Conservation (phyloP, 2,888 invertebrate genomes). For the Elaeidobius kamerunicus region DNA sequence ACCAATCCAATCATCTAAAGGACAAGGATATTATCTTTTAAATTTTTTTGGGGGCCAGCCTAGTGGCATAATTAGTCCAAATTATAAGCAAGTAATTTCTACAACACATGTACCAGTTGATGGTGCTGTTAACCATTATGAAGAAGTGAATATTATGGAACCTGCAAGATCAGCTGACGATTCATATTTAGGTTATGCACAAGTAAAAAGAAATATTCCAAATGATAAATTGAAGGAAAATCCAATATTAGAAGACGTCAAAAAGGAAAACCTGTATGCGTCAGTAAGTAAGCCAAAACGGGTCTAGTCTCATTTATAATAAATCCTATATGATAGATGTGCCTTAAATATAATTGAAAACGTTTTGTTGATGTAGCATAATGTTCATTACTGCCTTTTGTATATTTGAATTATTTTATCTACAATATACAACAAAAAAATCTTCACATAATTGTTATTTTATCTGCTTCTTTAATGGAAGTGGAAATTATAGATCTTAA, state of each 20-base stretch:
- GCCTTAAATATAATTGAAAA: slow-evolving; percentile 12
- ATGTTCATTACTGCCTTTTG: too few species aligned
- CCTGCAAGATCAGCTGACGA: slow-evolving; percentile 74
- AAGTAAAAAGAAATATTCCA: slow-evolving; percentile 64
- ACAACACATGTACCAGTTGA: slow-evolving; percentile 31
- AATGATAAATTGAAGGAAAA: slow-evolving; percentile 44
- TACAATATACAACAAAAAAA: too few species aligned
- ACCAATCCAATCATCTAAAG: slow-evolving; percentile 37
- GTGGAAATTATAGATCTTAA: too few species aligned
- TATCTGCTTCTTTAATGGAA: too few species aligned
- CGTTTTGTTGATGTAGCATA: slow-evolving; percentile 8
- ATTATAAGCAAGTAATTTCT: slow-evolving; percentile 66
- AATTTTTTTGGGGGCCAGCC: slow-evolving; percentile 80
- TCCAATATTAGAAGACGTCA: slow-evolving; percentile 45
- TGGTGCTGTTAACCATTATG: slow-evolving; percentile 67
- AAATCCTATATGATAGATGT: slow-evolving; percentile 13
- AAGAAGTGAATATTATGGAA: slow-evolving; percentile 65
- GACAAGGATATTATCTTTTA: slow-evolving; percentile 72
- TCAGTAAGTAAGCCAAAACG: slow-evolving; percentile 82
- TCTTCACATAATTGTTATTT: too few species aligned
- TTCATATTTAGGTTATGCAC: slow-evolving; percentile 76
- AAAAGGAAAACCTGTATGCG: slow-evolving; percentile 58
- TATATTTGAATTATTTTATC: too few species aligned
- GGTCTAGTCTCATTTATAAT: slow-evolving; percentile 55
- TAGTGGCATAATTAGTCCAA: slow-evolving; percentile 62